Conservation (phyloP, 2,113 vertebrate genomes). For the Triplophysa rosa region DNA sequence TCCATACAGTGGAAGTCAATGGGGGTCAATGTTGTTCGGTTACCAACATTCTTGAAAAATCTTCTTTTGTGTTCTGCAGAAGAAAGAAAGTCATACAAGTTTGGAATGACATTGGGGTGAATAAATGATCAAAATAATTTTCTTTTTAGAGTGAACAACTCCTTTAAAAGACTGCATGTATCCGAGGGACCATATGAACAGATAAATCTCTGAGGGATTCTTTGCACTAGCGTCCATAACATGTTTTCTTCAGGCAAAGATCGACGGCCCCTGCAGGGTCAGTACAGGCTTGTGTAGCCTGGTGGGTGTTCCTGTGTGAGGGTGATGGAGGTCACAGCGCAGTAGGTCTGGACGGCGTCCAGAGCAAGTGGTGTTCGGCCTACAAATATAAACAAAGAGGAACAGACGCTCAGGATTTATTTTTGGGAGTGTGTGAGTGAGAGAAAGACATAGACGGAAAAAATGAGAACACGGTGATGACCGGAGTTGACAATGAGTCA, state of each 20-base stretch:
- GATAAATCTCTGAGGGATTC: not conserved
- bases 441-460: not conserved
- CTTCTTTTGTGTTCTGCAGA: too few species aligned
- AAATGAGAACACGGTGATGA: not conserved
- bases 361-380: slow-evolving; percentile 38
- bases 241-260: not conserved
- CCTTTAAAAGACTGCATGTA: not conserved
- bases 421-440: not conserved
- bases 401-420: not conserved
- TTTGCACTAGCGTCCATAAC: slow-evolving; percentile 4
- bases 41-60: not conserved
- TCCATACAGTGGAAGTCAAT: too few species aligned
- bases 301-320: slow-evolving; percentile 40
- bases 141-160: too few species aligned
- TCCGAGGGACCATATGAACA: not conserved
- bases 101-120: too few species aligned
- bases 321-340: slow-evolving; percentile 30
- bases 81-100: too few species aligned
- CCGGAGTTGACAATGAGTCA: too few species aligned
- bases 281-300: not conserved
- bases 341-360: slow-evolving; percentile 40
- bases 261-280: not conserved
- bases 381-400: slow-evolving; percentile 47
- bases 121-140: too few species aligned
- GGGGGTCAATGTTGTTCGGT: too few species aligned